Evolutionary conservation across 2,113 vertebrate species (phyloP), one percentile per base, ranked within the genome.

Genomic region (Pteronura brasiliensis): DNA sequence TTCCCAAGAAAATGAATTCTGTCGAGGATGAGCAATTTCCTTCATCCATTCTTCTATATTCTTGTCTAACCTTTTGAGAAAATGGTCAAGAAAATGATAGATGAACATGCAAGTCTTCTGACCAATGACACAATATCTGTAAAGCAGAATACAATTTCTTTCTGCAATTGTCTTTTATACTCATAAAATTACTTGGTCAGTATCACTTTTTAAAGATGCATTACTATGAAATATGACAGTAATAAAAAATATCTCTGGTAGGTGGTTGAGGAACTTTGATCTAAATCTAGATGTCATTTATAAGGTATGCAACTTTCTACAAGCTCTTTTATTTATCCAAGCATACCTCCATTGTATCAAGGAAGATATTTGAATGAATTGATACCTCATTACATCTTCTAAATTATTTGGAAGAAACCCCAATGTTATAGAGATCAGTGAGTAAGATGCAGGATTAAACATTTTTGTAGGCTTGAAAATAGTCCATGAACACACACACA

Each of bases 1-100:
- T 88, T 85, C 93, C 95, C 13, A 97, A 52, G 47, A 97, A 80
- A 92, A 88, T 36, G 13, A 94, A 96, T 6, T 93, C 71, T 85
- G 29, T 21, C 0, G 59, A 4, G 18, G 20, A 47, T 10, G 90
- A 95, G 1, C 84, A 96, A 49, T 96, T 96, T n/a, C 20, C 20
- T 39, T 17, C 36, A 2, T 55, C 29, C 88, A 92, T 77, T 80
- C 12, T 92, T 87, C 47, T 44, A 65, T 44, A 0, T 69, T 59
- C 17, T 85, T 83, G 1, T 52, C n/a, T 76, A 36, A 44, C 7
- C 0, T 23, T 42, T 47, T 80, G 21, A 36, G 72, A 72, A 25
- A 67, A 47, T 20, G 4, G 42, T 31, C 3, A 25, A 47, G 34
- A 81, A 21, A 65, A 27, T 18, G 18, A 44, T 25, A n/a, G 13